A percentile compares a stretch with the other conserved stretches of the same genome.
phyloP scores from a whole-genome alignment of 2,888 invertebrate species.

The Conistra vaccinii region DNA sequence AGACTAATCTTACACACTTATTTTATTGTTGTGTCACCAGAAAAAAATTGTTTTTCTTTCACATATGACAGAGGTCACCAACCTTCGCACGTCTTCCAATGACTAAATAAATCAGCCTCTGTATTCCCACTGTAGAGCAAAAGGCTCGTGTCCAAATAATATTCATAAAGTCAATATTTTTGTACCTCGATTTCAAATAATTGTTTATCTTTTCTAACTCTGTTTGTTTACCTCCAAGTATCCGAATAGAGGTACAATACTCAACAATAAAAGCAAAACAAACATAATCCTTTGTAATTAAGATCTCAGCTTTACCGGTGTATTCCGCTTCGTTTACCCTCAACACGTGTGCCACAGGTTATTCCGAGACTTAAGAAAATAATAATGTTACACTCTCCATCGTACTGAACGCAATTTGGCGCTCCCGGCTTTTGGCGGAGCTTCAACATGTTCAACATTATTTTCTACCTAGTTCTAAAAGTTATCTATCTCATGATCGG shows the following conservation, averaged over 20 bases:
- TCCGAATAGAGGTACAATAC: neutral
- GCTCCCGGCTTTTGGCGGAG: slow-evolving; percentile 1
- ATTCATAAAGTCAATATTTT: neutral
- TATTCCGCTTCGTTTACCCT: slow-evolving; percentile 2
- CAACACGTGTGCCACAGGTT: slow-evolving; percentile 43
- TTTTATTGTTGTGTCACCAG: neutral
- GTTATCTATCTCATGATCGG: neutral
- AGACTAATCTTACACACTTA: neutral
- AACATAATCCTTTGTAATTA: slow-evolving; percentile 51
- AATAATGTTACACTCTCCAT: slow-evolving; percentile 42
- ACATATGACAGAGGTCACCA: neutral
- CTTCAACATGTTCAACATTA: slow-evolving; percentile 28
- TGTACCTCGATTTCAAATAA: neutral
- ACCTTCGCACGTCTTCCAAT: neutral
- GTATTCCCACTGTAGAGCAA: neutral
- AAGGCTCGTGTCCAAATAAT: neutral
- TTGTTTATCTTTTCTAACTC: neutral
- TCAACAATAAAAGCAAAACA: slow-evolving; percentile 15
- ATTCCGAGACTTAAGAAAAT: slow-evolving; percentile 75
- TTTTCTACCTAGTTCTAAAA: slow-evolving; percentile 11
- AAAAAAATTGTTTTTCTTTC: neutral
- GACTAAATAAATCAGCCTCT: neutral
- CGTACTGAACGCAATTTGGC: slow-evolving; percentile 7
- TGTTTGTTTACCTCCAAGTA: neutral
- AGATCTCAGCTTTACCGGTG: slow-evolving; percentile 14